Percentiles rank a stretch among this genome's conserved stretches.
phyloP scores from a whole-genome alignment of 1,140 invertebrate species.

The Nebria ingens region DNA sequence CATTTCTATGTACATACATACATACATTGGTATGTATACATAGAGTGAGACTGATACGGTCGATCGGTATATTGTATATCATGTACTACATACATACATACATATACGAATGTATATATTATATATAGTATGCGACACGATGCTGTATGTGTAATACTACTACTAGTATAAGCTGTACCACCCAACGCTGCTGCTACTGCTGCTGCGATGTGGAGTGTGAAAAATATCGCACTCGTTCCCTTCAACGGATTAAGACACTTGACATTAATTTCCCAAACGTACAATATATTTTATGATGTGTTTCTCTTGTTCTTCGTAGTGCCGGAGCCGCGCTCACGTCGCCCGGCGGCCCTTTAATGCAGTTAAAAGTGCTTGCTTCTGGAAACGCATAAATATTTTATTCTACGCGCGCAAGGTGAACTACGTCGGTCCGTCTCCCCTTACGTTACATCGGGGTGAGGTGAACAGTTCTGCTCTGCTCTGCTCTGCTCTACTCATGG shows the following conservation, averaged over 20 bases:
- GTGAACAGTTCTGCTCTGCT: too few species aligned
- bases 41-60: too few species aligned
- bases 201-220: conserved; percentile 24
- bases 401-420: conserved; percentile 13
- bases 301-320: conserved; percentile 21
- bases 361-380: conserved; percentile 22
- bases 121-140: too few species aligned
- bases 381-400: conserved; percentile 30
- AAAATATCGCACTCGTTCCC: conserved; percentile 29
- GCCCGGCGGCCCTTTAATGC: conserved; percentile 25
- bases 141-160: too few species aligned
- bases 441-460: too few species aligned
- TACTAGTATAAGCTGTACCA: too few species aligned
- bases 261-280: conserved; percentile 34
- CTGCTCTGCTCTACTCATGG: too few species aligned
- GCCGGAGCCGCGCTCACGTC: conserved; percentile 10
- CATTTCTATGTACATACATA: too few species aligned
- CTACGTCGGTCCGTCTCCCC: not conserved
- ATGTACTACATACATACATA: too few species aligned
- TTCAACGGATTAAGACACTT: conserved; percentile 33
- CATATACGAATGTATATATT: too few species aligned
- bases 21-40: too few species aligned
- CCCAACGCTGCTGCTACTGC: conserved; percentile 7
- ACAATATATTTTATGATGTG: conserved; percentile 34
- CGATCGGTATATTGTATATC: too few species aligned